A percentile compares a stretch with the other conserved stretches of the same genome.
These are phyloP conservation scores for Dromaius novaehollandiae DNA, from an alignment of 2,113 vertebrate species.

Conservation along the genomic window DNA sequence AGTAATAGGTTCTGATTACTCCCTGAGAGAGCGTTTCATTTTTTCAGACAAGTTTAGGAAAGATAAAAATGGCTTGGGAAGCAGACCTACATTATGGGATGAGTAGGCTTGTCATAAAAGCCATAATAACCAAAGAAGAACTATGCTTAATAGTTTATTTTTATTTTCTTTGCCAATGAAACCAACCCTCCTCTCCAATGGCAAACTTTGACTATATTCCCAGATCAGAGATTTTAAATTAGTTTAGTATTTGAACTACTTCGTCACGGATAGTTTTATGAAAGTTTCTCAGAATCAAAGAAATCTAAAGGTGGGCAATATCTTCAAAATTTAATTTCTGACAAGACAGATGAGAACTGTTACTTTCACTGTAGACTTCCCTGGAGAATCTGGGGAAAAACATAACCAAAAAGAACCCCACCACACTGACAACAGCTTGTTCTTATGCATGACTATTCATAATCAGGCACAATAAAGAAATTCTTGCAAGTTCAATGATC, in stretches of 20 bases:
- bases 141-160: not conserved
- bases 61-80: not conserved
- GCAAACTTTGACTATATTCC: not conserved
- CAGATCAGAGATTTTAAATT: not conserved
- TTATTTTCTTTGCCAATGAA: not conserved
- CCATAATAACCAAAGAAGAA: not conserved
- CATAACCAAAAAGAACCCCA: too few species aligned
- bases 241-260: not conserved
- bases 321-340: not conserved
- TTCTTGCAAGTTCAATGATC: not conserved
- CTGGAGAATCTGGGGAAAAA: not conserved
- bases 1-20: not conserved
- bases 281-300: not conserved
- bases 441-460: not conserved
- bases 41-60: not conserved
- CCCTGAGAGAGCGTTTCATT: not conserved
- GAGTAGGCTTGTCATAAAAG: not conserved
- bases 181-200: rapidly evolving
- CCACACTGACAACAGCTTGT: not conserved
- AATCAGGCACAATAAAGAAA: not conserved
- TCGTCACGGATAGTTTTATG: not conserved
- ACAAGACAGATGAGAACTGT: not conserved
- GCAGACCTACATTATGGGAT: not conserved
- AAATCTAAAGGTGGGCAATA: not conserved
- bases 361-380: not conserved